Base-by-base conservation (phyloP, 2,113 vertebrate species). In the Periophthalmodon schlosseri region DNA sequence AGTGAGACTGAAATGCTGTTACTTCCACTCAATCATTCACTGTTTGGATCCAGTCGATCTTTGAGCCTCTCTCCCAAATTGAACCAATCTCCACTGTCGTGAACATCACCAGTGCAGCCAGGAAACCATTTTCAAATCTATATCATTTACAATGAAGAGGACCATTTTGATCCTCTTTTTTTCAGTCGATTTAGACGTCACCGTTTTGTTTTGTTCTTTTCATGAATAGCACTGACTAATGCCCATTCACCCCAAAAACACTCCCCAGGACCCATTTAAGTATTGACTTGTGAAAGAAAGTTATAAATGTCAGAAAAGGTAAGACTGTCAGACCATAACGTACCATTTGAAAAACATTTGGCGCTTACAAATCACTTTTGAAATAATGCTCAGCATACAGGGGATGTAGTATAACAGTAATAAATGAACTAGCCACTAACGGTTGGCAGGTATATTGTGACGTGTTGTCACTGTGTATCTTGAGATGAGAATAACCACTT, bases 241-340 rank as follows among this genome's bases (percentile, higher is more conserved):
- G 46, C 63, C 4, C 3, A 67, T 73, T 72, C 65, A 11, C 73
- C 65, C 33, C 58, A 16, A 61, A 61, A 81, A 75, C 66, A 61
- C 20, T 68, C 73, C 70, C 28, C 0, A 2, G 73, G 70, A 70
- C 78, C 73, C 64, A 68, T 72, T 75, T 49, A 78, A 83, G 73
- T 73, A 73, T 68, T 66, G 46, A 34, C 1, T 76, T 76, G 47
- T 28, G 54, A 82, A 61, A 74, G 39, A 60, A 61, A 69, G 75
- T 81, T 72, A 54, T 66, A 20, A 70, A 78, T 50, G 63, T 58
- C 68, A 75, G 67, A 54, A 70, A 60, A 54, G 64, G 69, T 74
- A 74, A 72, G 21, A 50, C 67, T 77, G 79, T 79, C 77, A 82
- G 61, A 13, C 33, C 50, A 66, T 49, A 76, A 50, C 21, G 56